Evolutionary conservation across 2,888 invertebrate species (phyloP).

Genomic region (Conchocele bisecta): DNA sequence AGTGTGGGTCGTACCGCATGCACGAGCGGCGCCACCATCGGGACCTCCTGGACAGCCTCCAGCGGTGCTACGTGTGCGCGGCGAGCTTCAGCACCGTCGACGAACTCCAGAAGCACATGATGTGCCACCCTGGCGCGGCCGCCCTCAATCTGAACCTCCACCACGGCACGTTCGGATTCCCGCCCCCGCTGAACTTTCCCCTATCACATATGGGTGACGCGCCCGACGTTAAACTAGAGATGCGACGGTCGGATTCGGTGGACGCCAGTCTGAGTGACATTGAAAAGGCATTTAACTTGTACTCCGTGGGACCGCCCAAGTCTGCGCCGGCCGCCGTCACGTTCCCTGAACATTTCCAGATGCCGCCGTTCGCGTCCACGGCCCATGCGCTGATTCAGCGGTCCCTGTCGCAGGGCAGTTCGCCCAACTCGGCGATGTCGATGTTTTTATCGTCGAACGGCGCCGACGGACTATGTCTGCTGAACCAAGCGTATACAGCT

Average conservation of each 20-base stretch:
- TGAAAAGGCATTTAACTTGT: slow-evolving; percentile 52
- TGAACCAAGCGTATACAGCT: slow-evolving; percentile 40
- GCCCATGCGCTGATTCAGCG: slow-evolving; percentile 56
- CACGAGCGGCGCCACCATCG: slow-evolving; percentile 77
- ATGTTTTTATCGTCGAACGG: slow-evolving; percentile 58
- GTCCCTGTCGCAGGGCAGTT: slow-evolving; percentile 56
- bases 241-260: slow-evolving; percentile 32
- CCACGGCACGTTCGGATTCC: slow-evolving; percentile 48
- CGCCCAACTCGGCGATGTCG: slow-evolving; percentile 56
- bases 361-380: slow-evolving; percentile 69
- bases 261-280: slow-evolving; percentile 47
- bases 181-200: slow-evolving; percentile 45
- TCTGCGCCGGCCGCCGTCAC: slow-evolving; percentile 37
- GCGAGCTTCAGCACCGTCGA: slow-evolving; percentile 72
- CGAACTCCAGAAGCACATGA: slow-evolving; percentile 74
- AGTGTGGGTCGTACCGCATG: slow-evolving; percentile 77
- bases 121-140: slow-evolving; percentile 67
- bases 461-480: slow-evolving; percentile 50
- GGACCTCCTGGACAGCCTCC: slow-evolving; percentile 66
- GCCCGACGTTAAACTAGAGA: slow-evolving; percentile 41
- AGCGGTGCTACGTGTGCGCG: slow-evolving; percentile 74
- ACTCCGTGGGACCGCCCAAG: slow-evolving; percentile 36
- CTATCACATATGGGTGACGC: slow-evolving; percentile 24
- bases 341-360: slow-evolving; percentile 58
- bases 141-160: slow-evolving; percentile 44